Conservation (phyloP, 2,113 vertebrate genomes). For the Tetrax tetrax region DNA sequence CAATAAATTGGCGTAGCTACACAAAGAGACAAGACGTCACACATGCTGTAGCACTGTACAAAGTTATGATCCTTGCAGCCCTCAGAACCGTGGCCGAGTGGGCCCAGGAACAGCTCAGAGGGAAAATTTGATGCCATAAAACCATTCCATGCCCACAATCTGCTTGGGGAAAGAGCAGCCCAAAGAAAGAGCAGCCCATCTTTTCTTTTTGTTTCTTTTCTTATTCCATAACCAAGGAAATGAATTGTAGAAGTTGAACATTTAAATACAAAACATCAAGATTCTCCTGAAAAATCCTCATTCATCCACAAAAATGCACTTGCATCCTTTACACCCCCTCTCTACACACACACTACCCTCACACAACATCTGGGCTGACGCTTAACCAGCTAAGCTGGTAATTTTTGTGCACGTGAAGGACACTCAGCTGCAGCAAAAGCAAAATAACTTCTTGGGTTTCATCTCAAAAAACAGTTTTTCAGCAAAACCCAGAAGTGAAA, state of each 20-base stretch:
- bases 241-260: not conserved
- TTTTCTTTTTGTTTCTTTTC: not conserved
- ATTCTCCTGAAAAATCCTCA: not conserved
- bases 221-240: not conserved
- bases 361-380: not conserved
- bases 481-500: not conserved
- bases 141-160: accelerated
- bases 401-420: not conserved
- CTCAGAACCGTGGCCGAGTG: accelerated
- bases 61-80: not conserved
- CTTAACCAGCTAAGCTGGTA: not conserved
- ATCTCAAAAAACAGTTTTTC: not conserved
- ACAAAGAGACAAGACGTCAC: accelerated
- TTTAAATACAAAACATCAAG: not conserved
- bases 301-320: not conserved
- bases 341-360: not conserved
- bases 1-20: accelerated
- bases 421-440: not conserved
- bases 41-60: not conserved
- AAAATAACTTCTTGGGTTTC: not conserved
- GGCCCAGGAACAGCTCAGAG: not conserved
- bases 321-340: not conserved
- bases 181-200: not conserved
- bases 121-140: not conserved
- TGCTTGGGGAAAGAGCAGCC: not conserved